A percentile compares a stretch with the other conserved stretches of the same genome.
Conservation (phyloP, 2,888 invertebrate species). For the Protodeltote pygarga region DNA sequence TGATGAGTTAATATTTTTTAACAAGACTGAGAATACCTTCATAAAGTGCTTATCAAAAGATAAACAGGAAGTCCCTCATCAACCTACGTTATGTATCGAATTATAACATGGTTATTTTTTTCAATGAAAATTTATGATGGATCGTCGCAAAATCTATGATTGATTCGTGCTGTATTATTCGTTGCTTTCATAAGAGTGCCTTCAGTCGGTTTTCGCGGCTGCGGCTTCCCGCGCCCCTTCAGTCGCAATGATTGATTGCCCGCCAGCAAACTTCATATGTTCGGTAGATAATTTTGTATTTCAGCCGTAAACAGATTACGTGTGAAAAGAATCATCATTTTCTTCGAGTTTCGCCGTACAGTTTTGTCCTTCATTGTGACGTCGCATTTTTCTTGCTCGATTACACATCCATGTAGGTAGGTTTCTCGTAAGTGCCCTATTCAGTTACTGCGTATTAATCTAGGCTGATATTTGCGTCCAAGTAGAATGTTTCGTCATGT, state of each 20-base stretch:
- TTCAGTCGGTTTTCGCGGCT: slow-evolving; percentile 74
- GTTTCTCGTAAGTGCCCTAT: slow-evolving; percentile 13
- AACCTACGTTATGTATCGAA: slow-evolving; percentile 46
- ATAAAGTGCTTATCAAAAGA: not conserved
- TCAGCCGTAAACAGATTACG: slow-evolving; percentile 85
- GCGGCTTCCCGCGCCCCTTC: slow-evolving; percentile 79
- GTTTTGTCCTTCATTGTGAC: slow-evolving; percentile 73
- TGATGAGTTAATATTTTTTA: too few relatives aligned
- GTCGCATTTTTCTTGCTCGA: slow-evolving; percentile 66
- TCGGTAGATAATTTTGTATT: slow-evolving; percentile 85
- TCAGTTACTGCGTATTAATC: slow-evolving; percentile 5
- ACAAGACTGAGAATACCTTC: too few relatives aligned
- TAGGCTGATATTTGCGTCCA: slow-evolving; percentile 3
- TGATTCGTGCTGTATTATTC: slow-evolving; percentile 86
- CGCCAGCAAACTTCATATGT: slow-evolving; percentile 84
- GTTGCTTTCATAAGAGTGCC: slow-evolving; percentile 81
- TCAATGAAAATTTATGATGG: slow-evolving; percentile 83
- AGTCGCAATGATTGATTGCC: slow-evolving; percentile 81
- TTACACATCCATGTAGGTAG: slow-evolving; percentile 49
- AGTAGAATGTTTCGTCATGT: slow-evolving; percentile 17
- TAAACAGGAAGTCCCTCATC: not conserved
- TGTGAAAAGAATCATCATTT: slow-evolving; percentile 81
- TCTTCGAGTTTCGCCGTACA: slow-evolving; percentile 59
- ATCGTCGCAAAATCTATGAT: slow-evolving; percentile 85
- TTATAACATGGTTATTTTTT: slow-evolving; percentile 58